Evolutionary conservation across 2,888 invertebrate genomes (phyloP).

Genomic region (Gastrophysa polygoni): DNA sequence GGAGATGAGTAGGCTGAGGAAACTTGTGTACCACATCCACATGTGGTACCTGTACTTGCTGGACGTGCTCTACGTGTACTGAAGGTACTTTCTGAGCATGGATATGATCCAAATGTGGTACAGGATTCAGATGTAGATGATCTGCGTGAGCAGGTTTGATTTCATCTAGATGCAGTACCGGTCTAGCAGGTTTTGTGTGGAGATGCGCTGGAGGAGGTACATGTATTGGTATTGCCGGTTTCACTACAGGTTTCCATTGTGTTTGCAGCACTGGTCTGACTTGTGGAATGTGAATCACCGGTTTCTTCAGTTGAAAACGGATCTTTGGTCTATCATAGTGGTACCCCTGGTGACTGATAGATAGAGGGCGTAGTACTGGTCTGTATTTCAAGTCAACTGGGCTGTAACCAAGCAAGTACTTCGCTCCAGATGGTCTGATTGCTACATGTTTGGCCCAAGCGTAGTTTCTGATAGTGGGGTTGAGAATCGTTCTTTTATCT

Average conservation of each 20-base stretch:
- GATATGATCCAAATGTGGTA: slow-evolving; percentile 38
- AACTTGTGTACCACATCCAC: slow-evolving; percentile 25
- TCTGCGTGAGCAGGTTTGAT: slow-evolving; percentile 21
- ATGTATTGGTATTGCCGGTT: slow-evolving; percentile 33
- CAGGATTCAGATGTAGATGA: slow-evolving; percentile 34
- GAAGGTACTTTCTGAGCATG: slow-evolving; percentile 25
- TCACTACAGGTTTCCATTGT: slow-evolving; percentile 26
- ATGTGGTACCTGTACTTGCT: slow-evolving; percentile 6
- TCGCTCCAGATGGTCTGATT: slow-evolving; percentile 46
- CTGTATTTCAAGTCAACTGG: slow-evolving; percentile 47
- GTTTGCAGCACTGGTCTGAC: slow-evolving; percentile 21
- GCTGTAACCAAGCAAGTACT: slow-evolving; percentile 48
- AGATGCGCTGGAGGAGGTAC: slow-evolving; percentile 26
- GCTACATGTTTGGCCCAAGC: slow-evolving; percentile 51
- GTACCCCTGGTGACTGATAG: slow-evolving; percentile 38
- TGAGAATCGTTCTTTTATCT: slow-evolving; percentile 51
- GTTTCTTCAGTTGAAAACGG: slow-evolving; percentile 37
- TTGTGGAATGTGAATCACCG: slow-evolving; percentile 28
- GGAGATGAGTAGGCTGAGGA: slow-evolving; percentile 30
- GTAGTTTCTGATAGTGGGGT: slow-evolving; percentile 36
- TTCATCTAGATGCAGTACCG: slow-evolving; percentile 22
- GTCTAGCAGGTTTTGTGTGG: slow-evolving; percentile 21
- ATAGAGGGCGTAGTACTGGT: slow-evolving; percentile 47
- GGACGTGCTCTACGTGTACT: slow-evolving; percentile 22
- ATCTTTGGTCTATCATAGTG: slow-evolving; percentile 39